These are phyloP conservation scores for Serrognathus titanus DNA, from an alignment of 2,888 invertebrate genomes.

Conservation along the genomic window DNA sequence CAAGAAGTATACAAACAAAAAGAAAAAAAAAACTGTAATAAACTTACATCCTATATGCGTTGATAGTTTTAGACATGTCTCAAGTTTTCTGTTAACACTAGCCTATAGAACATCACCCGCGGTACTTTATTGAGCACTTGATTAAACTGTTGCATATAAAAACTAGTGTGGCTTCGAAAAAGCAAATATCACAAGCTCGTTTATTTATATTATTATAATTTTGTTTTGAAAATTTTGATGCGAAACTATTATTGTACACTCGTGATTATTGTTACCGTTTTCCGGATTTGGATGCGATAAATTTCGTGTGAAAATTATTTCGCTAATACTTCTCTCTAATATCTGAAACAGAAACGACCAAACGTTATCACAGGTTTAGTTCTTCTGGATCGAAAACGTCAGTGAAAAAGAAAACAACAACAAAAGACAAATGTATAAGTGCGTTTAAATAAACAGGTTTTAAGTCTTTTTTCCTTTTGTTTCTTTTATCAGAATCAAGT, in stretches of 20 bases:
- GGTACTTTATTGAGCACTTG: conserved; percentile 14
- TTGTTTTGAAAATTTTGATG: not conserved
- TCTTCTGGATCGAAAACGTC: no score
- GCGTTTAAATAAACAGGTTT: no score
- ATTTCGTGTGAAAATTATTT: not conserved
- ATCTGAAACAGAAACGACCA: conserved; percentile 1
- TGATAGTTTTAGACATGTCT: conserved; percentile 83
- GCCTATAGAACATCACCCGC: conserved; percentile 16
- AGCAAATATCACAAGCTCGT: conserved; percentile 15
- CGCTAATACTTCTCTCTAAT: not conserved
- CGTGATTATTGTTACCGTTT: not conserved
- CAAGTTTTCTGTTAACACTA: conserved; percentile 7
- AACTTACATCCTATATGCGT: conserved; percentile 89
- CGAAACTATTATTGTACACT: not conserved
- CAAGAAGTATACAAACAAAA: conserved; percentile 24
- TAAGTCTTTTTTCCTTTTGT: no score
- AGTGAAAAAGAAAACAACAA: no score
- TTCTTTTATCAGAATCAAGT: no score
- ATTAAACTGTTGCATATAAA: conserved; percentile 8
- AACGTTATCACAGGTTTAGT: no score
- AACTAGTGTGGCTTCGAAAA: conserved; percentile 6
- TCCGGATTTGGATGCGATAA: not conserved
- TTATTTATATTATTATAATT: conserved; percentile 4
- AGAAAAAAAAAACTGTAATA: conserved; percentile 30
- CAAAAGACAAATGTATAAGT: no score